These are phyloP conservation scores for Siniperca knerii DNA, from an alignment of 2,113 vertebrate genomes.

Conservation along the genomic window DNA sequence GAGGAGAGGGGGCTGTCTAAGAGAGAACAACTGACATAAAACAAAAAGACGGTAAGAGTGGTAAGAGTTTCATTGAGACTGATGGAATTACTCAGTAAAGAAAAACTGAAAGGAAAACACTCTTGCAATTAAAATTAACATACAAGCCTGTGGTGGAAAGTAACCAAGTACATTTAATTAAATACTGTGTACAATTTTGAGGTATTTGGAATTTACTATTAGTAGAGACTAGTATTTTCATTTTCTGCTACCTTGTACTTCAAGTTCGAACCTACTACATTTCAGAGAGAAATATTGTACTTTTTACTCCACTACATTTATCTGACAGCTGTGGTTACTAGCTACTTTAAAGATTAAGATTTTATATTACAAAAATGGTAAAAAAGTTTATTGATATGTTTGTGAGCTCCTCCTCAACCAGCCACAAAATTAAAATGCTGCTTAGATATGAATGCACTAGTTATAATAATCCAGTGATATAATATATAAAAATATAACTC, in stretches of 20 bases:
- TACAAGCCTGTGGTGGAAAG: neutral
- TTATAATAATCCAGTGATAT: constrained; percentile 14
- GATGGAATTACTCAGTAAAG: neutral
- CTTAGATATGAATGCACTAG: neutral
- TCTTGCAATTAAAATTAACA: neutral
- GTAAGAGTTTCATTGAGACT: neutral
- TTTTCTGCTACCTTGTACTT: neutral
- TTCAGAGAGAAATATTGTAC: neutral
- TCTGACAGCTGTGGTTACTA: neutral
- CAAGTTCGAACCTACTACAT: neutral
- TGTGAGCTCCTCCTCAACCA: neutral
- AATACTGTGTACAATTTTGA: neutral
- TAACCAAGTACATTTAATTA: constrained; percentile 4
- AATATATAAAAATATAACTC: neutral
- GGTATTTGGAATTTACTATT: neutral
- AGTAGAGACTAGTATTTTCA: constrained; percentile 1
- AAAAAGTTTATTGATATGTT: neutral
- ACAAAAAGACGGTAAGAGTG: neutral
- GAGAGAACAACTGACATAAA: constrained; percentile 2
- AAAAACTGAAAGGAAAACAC: neutral
- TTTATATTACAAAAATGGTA: neutral
- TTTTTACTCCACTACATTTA: constrained; percentile 2
- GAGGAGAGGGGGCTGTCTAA: constrained; percentile 9
- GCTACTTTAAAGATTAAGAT: neutral
- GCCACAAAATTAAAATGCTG: neutral